A percentile compares a stretch with the other conserved stretches of the same genome.
Conservation (phyloP, 2,113 vertebrate species). For the Eptesicus fuscus region DNA sequence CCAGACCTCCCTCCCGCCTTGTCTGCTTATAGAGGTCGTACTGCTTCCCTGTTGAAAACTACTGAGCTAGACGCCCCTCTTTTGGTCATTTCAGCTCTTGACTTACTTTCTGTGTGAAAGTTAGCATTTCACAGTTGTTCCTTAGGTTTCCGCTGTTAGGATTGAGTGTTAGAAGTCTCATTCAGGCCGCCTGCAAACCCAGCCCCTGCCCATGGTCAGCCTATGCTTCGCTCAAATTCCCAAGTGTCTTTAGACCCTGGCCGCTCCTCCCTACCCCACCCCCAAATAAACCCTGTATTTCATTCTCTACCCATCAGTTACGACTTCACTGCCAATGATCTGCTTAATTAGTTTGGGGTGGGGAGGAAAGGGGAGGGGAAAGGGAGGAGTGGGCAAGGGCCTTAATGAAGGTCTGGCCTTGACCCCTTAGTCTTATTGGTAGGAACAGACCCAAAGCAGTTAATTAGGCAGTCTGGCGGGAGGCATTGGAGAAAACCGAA, state of each 20-base stretch:
- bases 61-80: too few species aligned
- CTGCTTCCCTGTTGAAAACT: too few species aligned
- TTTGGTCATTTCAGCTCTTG: too few species aligned
- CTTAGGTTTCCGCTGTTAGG: too few species aligned
- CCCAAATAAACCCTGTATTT: background rate
- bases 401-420: background rate
- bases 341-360: background rate
- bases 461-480: background rate
- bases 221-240: background rate
- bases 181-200: background rate
- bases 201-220: background rate
- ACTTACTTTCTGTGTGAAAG: too few species aligned
- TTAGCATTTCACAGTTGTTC: too few species aligned
- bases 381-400: background rate
- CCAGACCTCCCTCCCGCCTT: too few species aligned
- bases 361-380: background rate
- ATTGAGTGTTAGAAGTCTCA: background rate
- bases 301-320: background rate
- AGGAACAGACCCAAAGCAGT: background rate
- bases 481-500: slow-evolving; percentile 26
- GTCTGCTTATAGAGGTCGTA: too few species aligned
- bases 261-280: background rate
- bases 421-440: background rate
- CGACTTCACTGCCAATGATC: background rate
- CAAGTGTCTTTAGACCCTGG: background rate